phyloP scores from a whole-genome alignment of 2,113 vertebrate genomes.

The Cyprinus carpio region DNA sequence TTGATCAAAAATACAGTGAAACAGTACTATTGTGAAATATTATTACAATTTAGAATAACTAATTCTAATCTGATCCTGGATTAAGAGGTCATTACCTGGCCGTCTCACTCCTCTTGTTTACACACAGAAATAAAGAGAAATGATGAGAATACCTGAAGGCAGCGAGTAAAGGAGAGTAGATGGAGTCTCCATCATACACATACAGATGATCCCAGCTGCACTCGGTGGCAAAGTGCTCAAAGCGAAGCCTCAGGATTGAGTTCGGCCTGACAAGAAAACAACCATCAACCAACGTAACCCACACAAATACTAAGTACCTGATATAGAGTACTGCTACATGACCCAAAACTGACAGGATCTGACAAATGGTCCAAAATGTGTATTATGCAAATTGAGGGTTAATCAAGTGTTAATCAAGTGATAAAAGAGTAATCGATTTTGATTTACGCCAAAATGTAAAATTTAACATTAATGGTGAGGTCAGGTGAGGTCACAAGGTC shows the following conservation, averaged over 20 bases:
- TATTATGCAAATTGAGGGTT: too few species aligned
- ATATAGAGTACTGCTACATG: neutral
- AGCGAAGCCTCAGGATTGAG: slow-evolving; percentile 87
- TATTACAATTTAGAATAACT: neutral
- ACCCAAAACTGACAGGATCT: neutral
- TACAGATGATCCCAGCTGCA: slow-evolving; percentile 99
- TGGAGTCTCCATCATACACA: slow-evolving; percentile 95
- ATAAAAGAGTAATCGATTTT: neutral
- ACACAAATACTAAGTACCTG: neutral
- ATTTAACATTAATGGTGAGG: neutral
- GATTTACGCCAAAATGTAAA: neutral
- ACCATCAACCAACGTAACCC: neutral
- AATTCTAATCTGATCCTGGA: slow-evolving; percentile 35
- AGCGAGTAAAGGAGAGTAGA: slow-evolving; percentile 92
- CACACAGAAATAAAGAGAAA: neutral
- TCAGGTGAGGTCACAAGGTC: neutral
- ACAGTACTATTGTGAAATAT: neutral
- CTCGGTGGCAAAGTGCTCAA: slow-evolving; percentile 97
- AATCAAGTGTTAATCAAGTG: too few species aligned
- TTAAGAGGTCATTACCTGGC: slow-evolving; percentile 25
- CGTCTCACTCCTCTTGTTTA: neutral
- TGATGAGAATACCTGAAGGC: slow-evolving; percentile 87
- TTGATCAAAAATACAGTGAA: neutral
- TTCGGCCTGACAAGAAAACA: slow-evolving; percentile 79
- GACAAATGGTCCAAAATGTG: neutral